A percentile compares a stretch with the other conserved stretches of the same genome.
These are phyloP conservation scores for Amphilophus citrinellus DNA, from an alignment of 2,113 vertebrate species.

Conservation along the genomic window DNA sequence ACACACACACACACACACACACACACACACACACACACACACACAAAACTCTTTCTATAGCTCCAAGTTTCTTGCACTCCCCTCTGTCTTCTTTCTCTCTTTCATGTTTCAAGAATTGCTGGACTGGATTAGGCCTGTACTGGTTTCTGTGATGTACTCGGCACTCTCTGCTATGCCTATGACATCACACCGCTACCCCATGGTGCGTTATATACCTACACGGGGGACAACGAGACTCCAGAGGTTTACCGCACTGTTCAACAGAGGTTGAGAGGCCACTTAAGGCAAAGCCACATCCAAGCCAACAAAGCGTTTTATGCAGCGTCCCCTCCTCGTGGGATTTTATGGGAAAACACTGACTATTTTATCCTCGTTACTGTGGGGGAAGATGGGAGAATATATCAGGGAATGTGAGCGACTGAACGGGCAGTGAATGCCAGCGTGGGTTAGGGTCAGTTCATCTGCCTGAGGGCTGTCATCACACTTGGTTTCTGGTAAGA, in stretches of 20 bases:
- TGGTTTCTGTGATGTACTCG: conserved; percentile 62
- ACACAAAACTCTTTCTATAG: conserved; percentile 42
- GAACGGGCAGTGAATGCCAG: conserved; percentile 51
- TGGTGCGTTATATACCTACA: conserved; percentile 78
- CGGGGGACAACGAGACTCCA: conserved; percentile 73
- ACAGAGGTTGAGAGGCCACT: conserved; percentile 74
- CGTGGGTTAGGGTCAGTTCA: conserved; percentile 61
- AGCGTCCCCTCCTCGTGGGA: conserved; percentile 57
- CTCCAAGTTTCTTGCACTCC: conserved; percentile 57
- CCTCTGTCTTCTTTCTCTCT: conserved; percentile 56
- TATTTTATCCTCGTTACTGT: conserved; percentile 69
- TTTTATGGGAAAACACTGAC: conserved; percentile 75
- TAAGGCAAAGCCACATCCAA: conserved; percentile 79
- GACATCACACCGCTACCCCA: conserved; percentile 73
- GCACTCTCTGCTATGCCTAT: conserved; percentile 59
- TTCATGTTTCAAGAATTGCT: conserved; percentile 75
- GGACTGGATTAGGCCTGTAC: conserved; percentile 66
- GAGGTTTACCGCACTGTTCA: conserved; percentile 75
- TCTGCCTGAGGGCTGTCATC: conserved; percentile 59
- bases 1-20: conserved; percentile 32
- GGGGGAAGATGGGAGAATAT: conserved; percentile 42
- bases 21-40: conserved; percentile 23
- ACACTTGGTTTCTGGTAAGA: conserved; percentile 68
- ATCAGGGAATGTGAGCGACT: conserved; percentile 28
- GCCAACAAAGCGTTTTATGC: conserved; percentile 63